phyloP scores from a whole-genome alignment of 1,140 invertebrate species.

The Lepidotrigona ventralis region DNA sequence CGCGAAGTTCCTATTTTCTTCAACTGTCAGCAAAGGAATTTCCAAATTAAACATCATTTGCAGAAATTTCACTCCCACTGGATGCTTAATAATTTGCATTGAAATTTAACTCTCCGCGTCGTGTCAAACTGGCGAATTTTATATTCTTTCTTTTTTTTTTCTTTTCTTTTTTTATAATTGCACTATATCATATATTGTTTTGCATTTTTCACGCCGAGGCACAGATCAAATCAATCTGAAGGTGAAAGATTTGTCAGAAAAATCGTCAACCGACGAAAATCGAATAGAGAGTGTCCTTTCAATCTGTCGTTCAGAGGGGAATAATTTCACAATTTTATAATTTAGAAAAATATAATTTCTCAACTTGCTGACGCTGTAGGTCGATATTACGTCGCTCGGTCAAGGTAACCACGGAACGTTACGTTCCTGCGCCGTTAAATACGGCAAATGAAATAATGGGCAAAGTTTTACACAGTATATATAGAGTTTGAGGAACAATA shows the following conservation, averaged over 20 bases:
- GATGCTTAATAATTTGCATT: background rate
- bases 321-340: too few relatives aligned
- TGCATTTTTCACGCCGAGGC: too few relatives aligned
- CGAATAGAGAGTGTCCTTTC: too few relatives aligned
- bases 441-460: slow-evolving; percentile 42
- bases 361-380: background rate
- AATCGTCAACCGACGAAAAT: too few relatives aligned
- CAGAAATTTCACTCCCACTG: background rate
- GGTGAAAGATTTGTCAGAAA: too few relatives aligned
- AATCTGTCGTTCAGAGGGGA: too few relatives aligned
- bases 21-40: background rate
- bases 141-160: too few relatives aligned
- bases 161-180: too few relatives aligned
- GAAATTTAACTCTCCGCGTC: background rate
- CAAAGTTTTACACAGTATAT: slow-evolving; percentile 29
- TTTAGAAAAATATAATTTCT: background rate
- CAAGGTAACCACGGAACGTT: slow-evolving; percentile 11
- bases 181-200: too few relatives aligned
- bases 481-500: slow-evolving; percentile 35
- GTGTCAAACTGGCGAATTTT: too few relatives aligned
- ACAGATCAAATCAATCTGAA: too few relatives aligned
- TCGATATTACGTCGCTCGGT: background rate
- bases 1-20: too few relatives aligned
- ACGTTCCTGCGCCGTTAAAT: slow-evolving; percentile 10
- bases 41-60: background rate